phyloP scores from a whole-genome alignment of 2,797 vertebrate genomes.

The Danio aesculapii region DNA sequence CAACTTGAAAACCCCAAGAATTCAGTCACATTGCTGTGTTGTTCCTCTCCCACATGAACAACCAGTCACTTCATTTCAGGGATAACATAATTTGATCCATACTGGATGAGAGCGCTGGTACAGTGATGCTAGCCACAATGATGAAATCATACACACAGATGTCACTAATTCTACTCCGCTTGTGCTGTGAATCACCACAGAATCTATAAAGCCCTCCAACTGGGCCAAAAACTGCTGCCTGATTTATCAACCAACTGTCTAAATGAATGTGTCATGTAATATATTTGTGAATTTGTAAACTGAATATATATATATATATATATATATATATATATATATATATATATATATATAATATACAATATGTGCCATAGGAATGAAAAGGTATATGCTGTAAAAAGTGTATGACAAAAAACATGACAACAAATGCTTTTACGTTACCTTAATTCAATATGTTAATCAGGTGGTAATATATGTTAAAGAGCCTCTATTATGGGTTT shows the following conservation, averaged over 20 bases:
- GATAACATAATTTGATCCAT: conserved; percentile 7
- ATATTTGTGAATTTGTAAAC: conserved; percentile 14
- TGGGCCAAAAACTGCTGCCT: not conserved
- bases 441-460: no score
- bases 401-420: no score
- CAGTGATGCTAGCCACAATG: not conserved
- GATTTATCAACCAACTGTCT: conserved; percentile 7
- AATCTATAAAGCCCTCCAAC: conserved; percentile 12
- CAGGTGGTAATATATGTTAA: no score
- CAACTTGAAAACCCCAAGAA: not conserved
- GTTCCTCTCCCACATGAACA: not conserved
- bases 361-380: not conserved
- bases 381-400: not conserved
- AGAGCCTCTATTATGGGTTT: no score
- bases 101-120: not conserved
- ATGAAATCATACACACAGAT: not conserved
- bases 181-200: not conserved
- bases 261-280: not conserved
- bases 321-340: no score
- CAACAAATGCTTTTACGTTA: no score
- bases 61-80: not conserved
- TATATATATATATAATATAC: not conserved
- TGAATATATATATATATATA: not conserved
- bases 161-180: not conserved
- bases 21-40: not conserved